Evolutionary conservation across 2,888 invertebrate genomes (phyloP).

Genomic region (Aphodius sticticus): DNA sequence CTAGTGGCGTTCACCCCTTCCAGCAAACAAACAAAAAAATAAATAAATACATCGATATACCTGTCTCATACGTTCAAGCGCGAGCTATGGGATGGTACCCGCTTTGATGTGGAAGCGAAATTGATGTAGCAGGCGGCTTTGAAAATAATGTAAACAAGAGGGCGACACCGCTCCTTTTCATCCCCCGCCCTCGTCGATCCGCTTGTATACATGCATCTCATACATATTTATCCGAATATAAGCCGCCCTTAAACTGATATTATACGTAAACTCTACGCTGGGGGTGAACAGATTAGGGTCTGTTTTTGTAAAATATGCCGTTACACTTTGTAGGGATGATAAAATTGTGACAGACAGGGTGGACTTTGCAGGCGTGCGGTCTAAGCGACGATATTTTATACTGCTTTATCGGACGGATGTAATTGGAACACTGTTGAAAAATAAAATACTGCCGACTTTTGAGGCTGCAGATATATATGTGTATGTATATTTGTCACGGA

Average conservation of each 20-base stretch:
- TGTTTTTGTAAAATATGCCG: neutral
- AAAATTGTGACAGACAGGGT: slow-evolving; percentile 4
- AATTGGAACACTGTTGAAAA: neutral
- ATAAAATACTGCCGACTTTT: slow-evolving; percentile 4
- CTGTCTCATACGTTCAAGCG: neutral
- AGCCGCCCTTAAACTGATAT: neutral
- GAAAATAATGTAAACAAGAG: neutral
- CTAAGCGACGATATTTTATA: neutral
- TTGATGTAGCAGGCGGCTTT: neutral
- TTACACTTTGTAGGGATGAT: slow-evolving; percentile 4
- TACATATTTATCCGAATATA: neutral
- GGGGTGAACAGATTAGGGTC: slow-evolving; percentile 4
- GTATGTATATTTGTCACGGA: neutral
- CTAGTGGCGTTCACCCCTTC: neutral
- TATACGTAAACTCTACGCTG: neutral
- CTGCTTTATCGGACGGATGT: neutral
- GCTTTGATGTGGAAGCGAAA: neutral
- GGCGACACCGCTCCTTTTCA: slow-evolving; percentile 4
- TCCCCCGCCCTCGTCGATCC: neutral
- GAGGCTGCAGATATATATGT: neutral
- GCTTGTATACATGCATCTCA: slow-evolving; percentile 4
- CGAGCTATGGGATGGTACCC: neutral
- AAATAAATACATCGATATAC: neutral
- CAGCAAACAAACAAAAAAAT: neutral
- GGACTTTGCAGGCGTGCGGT: neutral